A percentile compares a stretch with the other conserved stretches of the same genome.
Conservation (phyloP, 1,140 invertebrate species). For the Drosophila nebulosa region DNA sequence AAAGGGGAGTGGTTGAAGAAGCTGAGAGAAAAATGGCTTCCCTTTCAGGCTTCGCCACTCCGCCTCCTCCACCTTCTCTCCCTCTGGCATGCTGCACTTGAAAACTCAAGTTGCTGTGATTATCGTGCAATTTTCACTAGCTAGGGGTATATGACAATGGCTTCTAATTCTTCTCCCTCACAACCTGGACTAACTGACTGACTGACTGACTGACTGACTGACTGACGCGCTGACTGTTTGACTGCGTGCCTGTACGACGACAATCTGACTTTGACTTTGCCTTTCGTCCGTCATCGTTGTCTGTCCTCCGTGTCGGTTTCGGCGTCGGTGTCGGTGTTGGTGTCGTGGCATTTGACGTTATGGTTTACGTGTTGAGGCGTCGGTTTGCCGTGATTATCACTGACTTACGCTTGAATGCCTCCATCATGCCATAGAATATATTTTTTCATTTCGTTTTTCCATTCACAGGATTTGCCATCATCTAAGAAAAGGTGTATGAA, state of each 20-base stretch:
- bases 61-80: not conserved
- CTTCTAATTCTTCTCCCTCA: conserved; percentile 14
- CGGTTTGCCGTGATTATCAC: conserved; percentile 73
- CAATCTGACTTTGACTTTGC: conserved; percentile 17
- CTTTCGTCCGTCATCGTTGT: not conserved
- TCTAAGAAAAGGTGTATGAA: not conserved
- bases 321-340: conserved; percentile 34
- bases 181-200: not conserved
- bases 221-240: not conserved
- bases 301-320: conserved; percentile 38
- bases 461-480: not conserved
- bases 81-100: conserved; percentile 54
- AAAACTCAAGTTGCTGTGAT: conserved; percentile 76
- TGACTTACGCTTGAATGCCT: conserved; percentile 76
- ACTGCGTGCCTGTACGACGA: not conserved
- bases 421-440: conserved; percentile 46
- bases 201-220: not conserved
- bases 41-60: not conserved
- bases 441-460: too few relatives aligned
- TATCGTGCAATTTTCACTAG: conserved; percentile 70
- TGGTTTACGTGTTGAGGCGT: conserved; percentile 65
- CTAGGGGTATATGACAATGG: conserved; percentile 56
- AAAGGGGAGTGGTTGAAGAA: not conserved
- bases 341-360: conserved; percentile 70
- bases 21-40: not conserved